Evolutionary conservation across 2,113 vertebrate species (phyloP).

Genomic region (Chelonoidis abingdonii): DNA sequence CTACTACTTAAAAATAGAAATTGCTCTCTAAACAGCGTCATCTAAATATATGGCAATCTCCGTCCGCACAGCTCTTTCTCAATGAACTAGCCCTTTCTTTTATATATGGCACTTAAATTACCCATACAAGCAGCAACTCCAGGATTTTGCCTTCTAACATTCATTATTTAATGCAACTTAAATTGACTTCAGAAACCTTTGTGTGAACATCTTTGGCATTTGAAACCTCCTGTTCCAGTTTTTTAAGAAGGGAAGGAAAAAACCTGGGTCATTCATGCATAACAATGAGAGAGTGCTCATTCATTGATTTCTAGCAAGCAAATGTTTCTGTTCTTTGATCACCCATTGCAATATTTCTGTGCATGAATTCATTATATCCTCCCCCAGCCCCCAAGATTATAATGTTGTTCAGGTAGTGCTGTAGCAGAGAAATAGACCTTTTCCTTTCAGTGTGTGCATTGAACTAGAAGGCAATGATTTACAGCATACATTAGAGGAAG

Average conservation of each 20-base stretch:
- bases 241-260: background rate
- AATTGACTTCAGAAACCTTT: background rate
- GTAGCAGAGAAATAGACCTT: constrained; percentile 12
- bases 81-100: background rate
- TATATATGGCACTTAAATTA: background rate
- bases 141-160: background rate
- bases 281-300: background rate
- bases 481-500: background rate
- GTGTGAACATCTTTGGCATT: background rate
- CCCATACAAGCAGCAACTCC: background rate
- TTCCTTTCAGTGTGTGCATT: constrained; percentile 32
- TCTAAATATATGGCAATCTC: background rate
- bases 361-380: background rate
- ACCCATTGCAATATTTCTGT: constrained; percentile 21
- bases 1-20: constrained; percentile 30
- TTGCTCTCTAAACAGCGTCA: background rate
- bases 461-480: constrained; percentile 38
- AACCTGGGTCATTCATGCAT: background rate
- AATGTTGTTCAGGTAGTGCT: background rate
- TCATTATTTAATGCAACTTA: constrained; percentile 29
- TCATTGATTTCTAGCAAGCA: constrained; percentile 32
- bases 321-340: background rate
- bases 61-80: background rate
- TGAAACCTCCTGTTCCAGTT: background rate
- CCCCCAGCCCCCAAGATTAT: background rate